Evolutionary conservation across 2,113 vertebrate genomes (phyloP).

Genomic region (Pachypanchax playfairii): DNA sequence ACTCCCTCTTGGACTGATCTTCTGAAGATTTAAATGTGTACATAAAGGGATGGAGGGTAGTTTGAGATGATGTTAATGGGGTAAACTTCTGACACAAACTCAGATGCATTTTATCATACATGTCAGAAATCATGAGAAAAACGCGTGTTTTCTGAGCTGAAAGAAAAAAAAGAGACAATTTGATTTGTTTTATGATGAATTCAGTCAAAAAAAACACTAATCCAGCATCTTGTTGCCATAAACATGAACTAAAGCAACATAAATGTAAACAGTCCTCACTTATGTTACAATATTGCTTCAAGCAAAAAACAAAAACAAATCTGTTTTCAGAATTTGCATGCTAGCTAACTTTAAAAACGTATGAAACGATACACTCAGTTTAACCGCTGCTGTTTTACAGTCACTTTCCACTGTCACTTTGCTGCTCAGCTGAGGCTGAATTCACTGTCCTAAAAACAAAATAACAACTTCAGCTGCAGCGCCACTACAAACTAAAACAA

Average conservation of each 20-base stretch:
- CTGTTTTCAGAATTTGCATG: neutral
- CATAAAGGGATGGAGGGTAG: too few relatives aligned
- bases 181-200: too few relatives aligned
- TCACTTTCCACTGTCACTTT: neutral
- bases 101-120: too few relatives aligned
- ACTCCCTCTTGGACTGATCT: neutral
- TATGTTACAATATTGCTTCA: too few relatives aligned
- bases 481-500: constrained; percentile 37
- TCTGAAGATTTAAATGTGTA: too few relatives aligned
- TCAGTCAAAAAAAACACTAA: too few relatives aligned
- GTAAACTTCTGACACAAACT: too few relatives aligned
- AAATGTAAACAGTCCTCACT: too few relatives aligned
- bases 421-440: constrained; percentile 7
- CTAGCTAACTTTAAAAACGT: neutral
- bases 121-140: too few relatives aligned
- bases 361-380: neutral
- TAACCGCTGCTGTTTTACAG: neutral
- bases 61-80: too few relatives aligned
- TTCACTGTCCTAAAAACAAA: constrained; percentile 9
- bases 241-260: neutral
- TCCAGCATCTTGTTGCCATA: constrained; percentile 3
- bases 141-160: too few relatives aligned
- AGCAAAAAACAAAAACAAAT: neutral
- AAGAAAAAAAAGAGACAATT: too few relatives aligned
- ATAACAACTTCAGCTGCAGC: constrained; percentile 55